Base-by-base conservation (phyloP, 2,888 invertebrate species). In the Athalia rosae region DNA sequence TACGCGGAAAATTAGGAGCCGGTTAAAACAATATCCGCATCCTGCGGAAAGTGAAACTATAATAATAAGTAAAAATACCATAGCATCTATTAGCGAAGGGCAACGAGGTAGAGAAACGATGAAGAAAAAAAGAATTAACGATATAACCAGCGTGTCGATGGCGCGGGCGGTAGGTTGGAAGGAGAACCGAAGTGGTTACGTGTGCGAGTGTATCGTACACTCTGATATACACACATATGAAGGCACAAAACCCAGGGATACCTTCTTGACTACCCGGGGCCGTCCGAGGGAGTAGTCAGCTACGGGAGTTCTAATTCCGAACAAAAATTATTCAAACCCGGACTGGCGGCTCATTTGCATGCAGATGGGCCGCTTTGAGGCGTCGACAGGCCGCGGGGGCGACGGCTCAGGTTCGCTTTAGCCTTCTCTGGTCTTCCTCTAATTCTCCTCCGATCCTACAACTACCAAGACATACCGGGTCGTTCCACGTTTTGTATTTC, bases 321-420 rank as follows among this genome's bases (percentile, higher is more conserved):
- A 69, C 71, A 73, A 77, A 77, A 77, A 77, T 77, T 77, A 77
- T 77, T 77, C 73, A 73, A 77, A 73, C 77, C 71, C 59, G 73
- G 61, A 71, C 77, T 61, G 63, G 71, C 74, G 76, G 64, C 77
- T 77, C 77, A 77, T 77, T 77, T 77, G 73, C 77, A 77, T 77
- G 77, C 73, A 77, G 77, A 77, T 77, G 77, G 77, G 77, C 61
- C 77, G 56, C 77, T 77, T 77, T 77, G 77, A 77, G 77, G 77
- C 73, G 77, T 77, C 77, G 77, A 77, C 73, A 77, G 77, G 77
- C 77, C 77, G 77, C 77, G 77, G 77, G 77, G 77, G 77, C 77
- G 77, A 77, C 73, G 47, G 77, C 71, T 77, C 69, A 61, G 56
- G 77, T 73, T 71, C 58, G 64, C 61, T 67, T 59, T 59, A 77